Conservation (phyloP, 2,888 invertebrate genomes). For the Agonopterix alstromeriana region DNA sequence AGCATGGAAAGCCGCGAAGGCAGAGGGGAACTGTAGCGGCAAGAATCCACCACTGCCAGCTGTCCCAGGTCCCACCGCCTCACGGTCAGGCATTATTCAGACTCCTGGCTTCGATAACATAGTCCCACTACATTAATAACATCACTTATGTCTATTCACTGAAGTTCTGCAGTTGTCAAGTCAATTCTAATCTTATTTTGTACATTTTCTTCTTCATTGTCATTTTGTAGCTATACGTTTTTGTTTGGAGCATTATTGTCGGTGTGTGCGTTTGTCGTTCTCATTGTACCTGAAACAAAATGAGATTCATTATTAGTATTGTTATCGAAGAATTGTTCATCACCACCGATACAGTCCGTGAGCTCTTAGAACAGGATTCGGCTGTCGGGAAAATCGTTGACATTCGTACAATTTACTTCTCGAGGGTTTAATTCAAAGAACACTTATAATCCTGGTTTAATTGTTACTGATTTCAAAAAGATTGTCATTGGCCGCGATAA, state of each 20-base stretch:
- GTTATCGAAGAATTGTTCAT: too few species aligned
- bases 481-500: too few species aligned
- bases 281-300: slow-evolving; percentile 60
- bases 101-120: slow-evolving; percentile 46
- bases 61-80: slow-evolving; percentile 73
- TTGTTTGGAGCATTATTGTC: slow-evolving; percentile 28
- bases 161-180: slow-evolving; percentile 34
- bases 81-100: slow-evolving; percentile 73
- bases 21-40: slow-evolving; percentile 76
- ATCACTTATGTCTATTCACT: not conserved
- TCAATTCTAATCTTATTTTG: slow-evolving; percentile 53
- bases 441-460: too few species aligned
- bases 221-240: slow-evolving; percentile 33
- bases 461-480: too few species aligned
- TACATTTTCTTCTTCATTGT: slow-evolving; percentile 41
- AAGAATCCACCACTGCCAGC: slow-evolving; percentile 75
- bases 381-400: too few species aligned
- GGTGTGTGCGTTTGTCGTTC: slow-evolving; percentile 11
- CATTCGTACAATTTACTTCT: too few species aligned
- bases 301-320: slow-evolving; percentile 27
- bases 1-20: slow-evolving; percentile 79
- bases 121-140: slow-evolving; percentile 22
- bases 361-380: too few species aligned
- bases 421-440: too few species aligned
- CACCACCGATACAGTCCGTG: too few species aligned